Conservation (phyloP, 2,113 vertebrate species). For the Brachirus orientalis region DNA sequence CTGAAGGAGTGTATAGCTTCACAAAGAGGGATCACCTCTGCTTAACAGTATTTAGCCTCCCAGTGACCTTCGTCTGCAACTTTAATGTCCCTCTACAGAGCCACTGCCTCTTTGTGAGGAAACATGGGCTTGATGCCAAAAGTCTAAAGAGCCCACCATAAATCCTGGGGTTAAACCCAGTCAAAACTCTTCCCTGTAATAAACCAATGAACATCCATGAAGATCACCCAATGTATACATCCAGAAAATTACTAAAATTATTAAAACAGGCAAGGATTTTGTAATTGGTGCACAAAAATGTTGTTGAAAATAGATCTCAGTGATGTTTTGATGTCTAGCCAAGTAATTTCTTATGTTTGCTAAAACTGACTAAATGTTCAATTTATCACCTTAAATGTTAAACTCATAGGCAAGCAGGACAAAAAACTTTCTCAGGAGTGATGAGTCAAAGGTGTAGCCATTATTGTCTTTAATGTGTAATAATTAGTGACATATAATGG, state of each 20-base stretch:
- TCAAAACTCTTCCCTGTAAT: slow-evolving; percentile 19
- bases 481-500: too few species aligned
- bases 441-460: too few species aligned
- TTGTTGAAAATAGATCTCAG: neutral
- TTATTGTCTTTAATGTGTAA: too few species aligned
- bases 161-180: slow-evolving; percentile 22
- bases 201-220: slow-evolving; percentile 26
- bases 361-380: too few species aligned
- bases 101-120: neutral
- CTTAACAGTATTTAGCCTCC: neutral
- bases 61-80: slow-evolving; percentile 7
- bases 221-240: slow-evolving; percentile 11
- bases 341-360: too few species aligned
- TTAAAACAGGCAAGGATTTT: slow-evolving; percentile 11
- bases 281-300: slow-evolving; percentile 4
- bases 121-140: neutral
- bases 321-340: neutral
- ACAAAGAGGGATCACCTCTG: neutral
- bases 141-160: slow-evolving; percentile 18
- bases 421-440: too few species aligned
- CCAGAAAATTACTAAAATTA: slow-evolving; percentile 23
- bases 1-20: neutral
- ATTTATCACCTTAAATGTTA: too few species aligned
- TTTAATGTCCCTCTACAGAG: neutral
- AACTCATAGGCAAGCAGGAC: too few species aligned